phyloP scores from a whole-genome alignment of 1,140 invertebrate species.

The Drosophila auraria region DNA sequence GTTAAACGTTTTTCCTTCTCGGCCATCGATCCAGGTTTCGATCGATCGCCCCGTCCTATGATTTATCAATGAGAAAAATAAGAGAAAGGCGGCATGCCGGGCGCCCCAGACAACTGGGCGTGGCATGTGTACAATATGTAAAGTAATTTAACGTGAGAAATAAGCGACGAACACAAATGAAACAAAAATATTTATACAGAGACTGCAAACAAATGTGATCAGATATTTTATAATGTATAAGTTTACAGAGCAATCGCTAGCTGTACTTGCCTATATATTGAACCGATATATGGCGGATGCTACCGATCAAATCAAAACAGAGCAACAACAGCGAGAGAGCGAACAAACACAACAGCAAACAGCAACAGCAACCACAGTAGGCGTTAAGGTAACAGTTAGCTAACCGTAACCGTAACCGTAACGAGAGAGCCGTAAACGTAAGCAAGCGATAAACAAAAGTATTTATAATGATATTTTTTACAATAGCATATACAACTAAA shows the following conservation, averaged over 20 bases:
- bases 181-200: conserved; percentile 85
- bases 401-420: conserved; percentile 43
- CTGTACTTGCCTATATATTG: conserved; percentile 49
- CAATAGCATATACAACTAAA: conserved; percentile 81
- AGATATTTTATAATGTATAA: conserved; percentile 85
- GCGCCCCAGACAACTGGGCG: conserved; percentile 11
- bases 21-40: conserved; percentile 51
- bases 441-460: conserved; percentile 63
- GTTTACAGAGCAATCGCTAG: conserved; percentile 75
- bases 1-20: conserved; percentile 51
- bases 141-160: conserved; percentile 51
- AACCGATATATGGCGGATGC: conserved; percentile 56
- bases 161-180: conserved; percentile 64
- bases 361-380: conserved; percentile 63
- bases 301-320: conserved; percentile 63
- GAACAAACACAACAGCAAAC: conserved; percentile 32
- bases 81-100: conserved; percentile 32
- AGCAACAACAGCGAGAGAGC: conserved; percentile 48
- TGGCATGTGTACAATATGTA: conserved; percentile 75
- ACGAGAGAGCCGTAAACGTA: conserved; percentile 62
- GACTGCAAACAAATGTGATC: conserved; percentile 85
- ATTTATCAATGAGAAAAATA: conserved; percentile 33
- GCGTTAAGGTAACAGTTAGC: conserved; percentile 52
- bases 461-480: conserved; percentile 84
- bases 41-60: conserved; percentile 50